These are phyloP conservation scores for Temnothorax curvispinosus DNA, from an alignment of 1,140 invertebrate species.

Conservation along the genomic window DNA sequence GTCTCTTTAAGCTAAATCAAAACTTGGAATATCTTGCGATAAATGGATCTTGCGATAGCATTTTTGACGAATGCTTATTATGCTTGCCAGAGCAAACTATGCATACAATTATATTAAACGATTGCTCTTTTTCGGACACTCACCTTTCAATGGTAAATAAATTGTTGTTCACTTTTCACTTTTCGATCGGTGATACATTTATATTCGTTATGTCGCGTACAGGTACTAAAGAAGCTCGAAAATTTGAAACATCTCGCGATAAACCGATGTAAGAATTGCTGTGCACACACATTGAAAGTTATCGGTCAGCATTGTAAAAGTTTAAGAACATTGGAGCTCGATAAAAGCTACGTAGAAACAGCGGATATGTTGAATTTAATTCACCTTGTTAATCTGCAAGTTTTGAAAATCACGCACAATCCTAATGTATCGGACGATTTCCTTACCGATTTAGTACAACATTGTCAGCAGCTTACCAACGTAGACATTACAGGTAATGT, in stretches of 20 bases:
- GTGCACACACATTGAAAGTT: slow-evolving; percentile 48
- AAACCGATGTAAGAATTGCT: not conserved
- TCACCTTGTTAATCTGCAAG: slow-evolving; percentile 74
- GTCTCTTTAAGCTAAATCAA: slow-evolving; percentile 77
- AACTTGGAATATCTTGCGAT: slow-evolving; percentile 77
- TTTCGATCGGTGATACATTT: too few relatives aligned
- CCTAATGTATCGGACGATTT: slow-evolving; percentile 63
- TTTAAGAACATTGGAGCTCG: slow-evolving; percentile 68
- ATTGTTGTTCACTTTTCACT: not conserved
- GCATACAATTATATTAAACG: slow-evolving; percentile 74
- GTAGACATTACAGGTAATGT: slow-evolving; percentile 73
- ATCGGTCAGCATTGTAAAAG: slow-evolving; percentile 63
- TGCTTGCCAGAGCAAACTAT: slow-evolving; percentile 74
- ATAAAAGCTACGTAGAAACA: too few relatives aligned
- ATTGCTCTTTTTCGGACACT: slow-evolving; percentile 57
- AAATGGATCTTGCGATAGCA: slow-evolving; percentile 28
- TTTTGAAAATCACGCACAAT: slow-evolving; percentile 65
- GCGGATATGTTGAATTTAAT: slow-evolving; percentile 64
- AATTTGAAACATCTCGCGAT: slow-evolving; percentile 71
- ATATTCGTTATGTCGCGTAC: not conserved
- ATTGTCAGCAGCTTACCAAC: slow-evolving; percentile 69
- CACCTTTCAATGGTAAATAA: slow-evolving; percentile 67
- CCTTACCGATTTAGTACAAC: slow-evolving; percentile 60
- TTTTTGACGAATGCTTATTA: slow-evolving; percentile 77
- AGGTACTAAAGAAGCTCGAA: slow-evolving; percentile 69